A percentile compares a stretch with the other conserved stretches of the same genome.
Evolutionary conservation across 2,797 vertebrate species (phyloP).

Genomic region (Myotis daubentonii): DNA sequence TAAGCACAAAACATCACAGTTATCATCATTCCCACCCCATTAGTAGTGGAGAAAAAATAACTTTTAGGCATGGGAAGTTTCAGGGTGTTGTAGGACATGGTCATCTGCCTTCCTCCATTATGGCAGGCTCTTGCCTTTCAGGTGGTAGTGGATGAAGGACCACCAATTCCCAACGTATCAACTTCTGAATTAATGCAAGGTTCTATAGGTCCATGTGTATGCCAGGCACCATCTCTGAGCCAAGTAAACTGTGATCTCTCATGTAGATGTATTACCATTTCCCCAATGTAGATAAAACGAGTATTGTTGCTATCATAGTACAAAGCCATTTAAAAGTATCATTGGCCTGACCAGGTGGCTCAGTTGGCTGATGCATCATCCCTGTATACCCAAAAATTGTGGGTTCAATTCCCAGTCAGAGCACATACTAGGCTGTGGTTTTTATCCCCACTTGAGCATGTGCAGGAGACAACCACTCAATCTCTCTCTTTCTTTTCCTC

Average conservation of each 20-base stretch:
- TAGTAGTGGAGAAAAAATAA: background rate
- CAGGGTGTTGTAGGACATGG: background rate
- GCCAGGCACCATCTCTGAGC: background rate
- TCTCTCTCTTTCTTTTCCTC: background rate
- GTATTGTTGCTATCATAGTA: background rate
- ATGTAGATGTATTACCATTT: background rate
- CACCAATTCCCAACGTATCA: background rate
- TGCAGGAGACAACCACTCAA: background rate
- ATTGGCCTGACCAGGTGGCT: background rate
- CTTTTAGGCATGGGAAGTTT: background rate
- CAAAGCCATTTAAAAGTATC: background rate
- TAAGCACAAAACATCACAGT: background rate
- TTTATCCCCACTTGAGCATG: background rate
- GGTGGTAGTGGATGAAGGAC: background rate
- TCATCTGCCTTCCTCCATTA: background rate
- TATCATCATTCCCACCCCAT: background rate
- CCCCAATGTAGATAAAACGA: background rate
- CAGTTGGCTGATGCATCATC: background rate
- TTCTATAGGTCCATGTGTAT: background rate
- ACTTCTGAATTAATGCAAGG: background rate
- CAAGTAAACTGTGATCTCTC: background rate
- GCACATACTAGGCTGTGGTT: background rate
- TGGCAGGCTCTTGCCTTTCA: background rate
- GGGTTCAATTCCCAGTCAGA: background rate
- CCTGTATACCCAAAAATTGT: background rate